A percentile compares a stretch with the other conserved stretches of the same genome.
Evolutionary conservation across 2,113 vertebrate species (phyloP).

Genomic region (Nesogale talazaci): DNA sequence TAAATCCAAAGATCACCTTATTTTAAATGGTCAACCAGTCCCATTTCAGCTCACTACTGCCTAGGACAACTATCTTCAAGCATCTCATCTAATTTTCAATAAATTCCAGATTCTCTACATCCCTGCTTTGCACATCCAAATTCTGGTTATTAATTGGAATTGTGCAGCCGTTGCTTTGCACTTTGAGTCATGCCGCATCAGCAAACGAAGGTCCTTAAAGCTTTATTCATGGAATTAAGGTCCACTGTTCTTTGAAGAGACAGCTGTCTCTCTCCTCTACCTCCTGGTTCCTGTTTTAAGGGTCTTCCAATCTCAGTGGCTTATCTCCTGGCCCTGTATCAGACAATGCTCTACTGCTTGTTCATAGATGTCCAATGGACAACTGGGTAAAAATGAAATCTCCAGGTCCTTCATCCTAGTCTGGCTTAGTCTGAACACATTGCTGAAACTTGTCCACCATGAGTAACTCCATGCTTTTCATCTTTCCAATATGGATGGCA

Average conservation of each 20-base stretch:
- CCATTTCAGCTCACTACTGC: neutral
- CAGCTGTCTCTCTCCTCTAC: neutral
- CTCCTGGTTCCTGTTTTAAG: neutral
- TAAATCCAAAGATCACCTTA: neutral
- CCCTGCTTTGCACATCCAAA: neutral
- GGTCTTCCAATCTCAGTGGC: neutral
- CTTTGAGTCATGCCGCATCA: neutral
- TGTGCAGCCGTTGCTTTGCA: neutral
- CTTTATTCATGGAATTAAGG: neutral
- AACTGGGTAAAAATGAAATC: too few species aligned
- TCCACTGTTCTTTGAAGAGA: neutral
- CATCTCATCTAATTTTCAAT: too few species aligned
- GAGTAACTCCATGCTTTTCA: too few species aligned
- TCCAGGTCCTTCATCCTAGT: too few species aligned
- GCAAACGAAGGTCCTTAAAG: neutral
- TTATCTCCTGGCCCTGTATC: neutral
- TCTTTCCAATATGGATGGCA: too few species aligned
- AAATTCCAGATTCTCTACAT: neutral
- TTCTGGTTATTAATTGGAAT: neutral
- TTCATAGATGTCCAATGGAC: neutral
- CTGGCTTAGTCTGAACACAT: too few species aligned
- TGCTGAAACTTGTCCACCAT: too few species aligned
- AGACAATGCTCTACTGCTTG: neutral
- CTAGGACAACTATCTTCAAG: neutral
- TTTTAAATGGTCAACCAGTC: neutral